A percentile compares a stretch with the other conserved stretches of the same genome.
These are phyloP conservation scores for Gnathonemus echidnorhynchus DNA, from an alignment of 2,113 vertebrate species.

Conservation along the genomic window DNA sequence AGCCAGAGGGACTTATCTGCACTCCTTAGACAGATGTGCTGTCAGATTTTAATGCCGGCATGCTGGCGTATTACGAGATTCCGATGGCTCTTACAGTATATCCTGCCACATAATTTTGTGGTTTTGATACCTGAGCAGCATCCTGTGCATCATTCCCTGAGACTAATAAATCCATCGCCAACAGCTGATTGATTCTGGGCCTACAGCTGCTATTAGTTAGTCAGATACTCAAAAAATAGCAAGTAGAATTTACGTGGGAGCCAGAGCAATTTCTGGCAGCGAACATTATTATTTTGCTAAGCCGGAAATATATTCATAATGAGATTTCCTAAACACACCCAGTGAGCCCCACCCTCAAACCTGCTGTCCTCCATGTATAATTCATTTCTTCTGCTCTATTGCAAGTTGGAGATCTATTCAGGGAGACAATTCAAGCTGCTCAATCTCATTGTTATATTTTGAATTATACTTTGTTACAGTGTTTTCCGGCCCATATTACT, in stretches of 20 bases:
- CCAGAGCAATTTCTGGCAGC: not conserved
- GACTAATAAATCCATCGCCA: not conserved
- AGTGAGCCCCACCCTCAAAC: not conserved
- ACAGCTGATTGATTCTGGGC: not conserved
- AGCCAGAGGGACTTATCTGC: not conserved
- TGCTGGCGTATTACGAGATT: not conserved
- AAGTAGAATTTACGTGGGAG: not conserved
- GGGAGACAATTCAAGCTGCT: not conserved
- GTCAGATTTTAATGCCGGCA: not conserved
- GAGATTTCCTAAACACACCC: not conserved
- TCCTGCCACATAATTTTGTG: not conserved
- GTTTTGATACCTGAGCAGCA: not conserved
- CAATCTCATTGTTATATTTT: not conserved
- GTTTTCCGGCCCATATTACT: not conserved
- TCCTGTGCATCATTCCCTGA: not conserved
- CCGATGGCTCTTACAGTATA: not conserved
- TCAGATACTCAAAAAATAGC: not conserved
- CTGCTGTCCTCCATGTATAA: not conserved
- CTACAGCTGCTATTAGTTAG: not conserved
- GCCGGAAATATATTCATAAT: conserved; percentile 1
- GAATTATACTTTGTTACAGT: not conserved
- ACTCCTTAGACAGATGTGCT: not conserved
- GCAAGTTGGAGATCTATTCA: not conserved
- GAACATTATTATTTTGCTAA: not conserved
- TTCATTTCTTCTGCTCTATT: not conserved